Evolutionary conservation across 2,113 vertebrate genomes (phyloP).

Genomic region (Phyllostomus hastatus): DNA sequence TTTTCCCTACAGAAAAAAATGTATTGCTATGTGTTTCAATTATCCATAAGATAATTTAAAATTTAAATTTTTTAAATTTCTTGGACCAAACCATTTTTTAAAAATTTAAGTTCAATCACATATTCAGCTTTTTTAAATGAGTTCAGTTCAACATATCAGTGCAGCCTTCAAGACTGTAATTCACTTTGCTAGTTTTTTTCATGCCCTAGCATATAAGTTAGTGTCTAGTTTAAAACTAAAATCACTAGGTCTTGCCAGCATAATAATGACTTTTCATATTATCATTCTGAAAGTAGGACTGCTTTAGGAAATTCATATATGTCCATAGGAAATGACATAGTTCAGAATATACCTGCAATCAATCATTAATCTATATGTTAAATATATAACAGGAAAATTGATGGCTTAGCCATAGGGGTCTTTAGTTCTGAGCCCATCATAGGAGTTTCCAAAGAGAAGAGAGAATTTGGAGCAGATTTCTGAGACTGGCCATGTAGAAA

Average conservation of each 20-base stretch:
- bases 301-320: background rate
- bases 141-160: background rate
- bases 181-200: background rate
- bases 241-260: background rate
- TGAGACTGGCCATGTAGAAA: background rate
- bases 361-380: background rate
- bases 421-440: background rate
- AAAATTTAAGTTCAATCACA: background rate
- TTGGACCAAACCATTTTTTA: background rate
- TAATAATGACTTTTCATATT: background rate
- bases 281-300: background rate
- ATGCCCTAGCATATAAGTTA: background rate
- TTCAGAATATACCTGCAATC: background rate
- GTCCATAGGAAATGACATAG: background rate
- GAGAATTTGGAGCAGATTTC: background rate
- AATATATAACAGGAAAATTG: background rate
- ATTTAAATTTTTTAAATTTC: constrained; percentile 19
- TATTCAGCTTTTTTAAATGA: background rate
- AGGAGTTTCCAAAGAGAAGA: background rate
- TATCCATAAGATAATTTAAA: background rate
- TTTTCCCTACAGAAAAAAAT: background rate
- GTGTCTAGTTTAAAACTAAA: background rate
- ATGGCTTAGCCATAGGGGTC: background rate
- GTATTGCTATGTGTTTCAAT: background rate
- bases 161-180: background rate